phyloP scores from a whole-genome alignment of 2,888 invertebrate species.

The Anaspis maculata region DNA sequence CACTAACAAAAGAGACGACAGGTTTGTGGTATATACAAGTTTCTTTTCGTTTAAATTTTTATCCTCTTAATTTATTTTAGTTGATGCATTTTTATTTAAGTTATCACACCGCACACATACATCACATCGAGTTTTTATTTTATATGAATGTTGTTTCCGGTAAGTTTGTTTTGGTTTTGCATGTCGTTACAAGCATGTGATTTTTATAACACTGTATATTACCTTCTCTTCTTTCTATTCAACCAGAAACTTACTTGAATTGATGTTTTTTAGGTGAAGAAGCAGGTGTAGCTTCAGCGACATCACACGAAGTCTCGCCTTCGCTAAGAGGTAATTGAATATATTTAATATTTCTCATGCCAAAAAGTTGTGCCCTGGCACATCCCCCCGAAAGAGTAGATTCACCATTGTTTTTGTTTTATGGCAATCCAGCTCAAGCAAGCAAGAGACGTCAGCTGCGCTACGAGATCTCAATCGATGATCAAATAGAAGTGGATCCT shows the following conservation, averaged over 20 bases:
- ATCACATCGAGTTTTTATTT: no score
- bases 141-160: no score
- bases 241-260: no score
- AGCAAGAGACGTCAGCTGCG: conserved; percentile 41
- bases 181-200: conserved; percentile 19
- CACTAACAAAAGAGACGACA: conserved; percentile 19
- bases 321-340: conserved; percentile 7
- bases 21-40: conserved; percentile 24
- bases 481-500: conserved; percentile 47
- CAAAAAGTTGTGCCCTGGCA: no score
- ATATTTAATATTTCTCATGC: no score
- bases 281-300: conserved; percentile 11
- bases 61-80: background rate
- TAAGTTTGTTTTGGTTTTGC: conserved; percentile 25
- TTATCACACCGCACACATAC: no score
- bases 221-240: conserved; percentile 1
- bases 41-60: conserved; percentile 1
- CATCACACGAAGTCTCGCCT: conserved; percentile 9
- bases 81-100: background rate
- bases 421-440: conserved; percentile 34
- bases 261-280: conserved; percentile 23
- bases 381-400: background rate
- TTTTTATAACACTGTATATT: conserved; percentile 13
- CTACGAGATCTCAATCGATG: conserved; percentile 48
- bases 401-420: conserved; percentile 5